These are phyloP conservation scores for Apantesis nais DNA, from an alignment of 2,888 invertebrate genomes.

Conservation along the genomic window DNA sequence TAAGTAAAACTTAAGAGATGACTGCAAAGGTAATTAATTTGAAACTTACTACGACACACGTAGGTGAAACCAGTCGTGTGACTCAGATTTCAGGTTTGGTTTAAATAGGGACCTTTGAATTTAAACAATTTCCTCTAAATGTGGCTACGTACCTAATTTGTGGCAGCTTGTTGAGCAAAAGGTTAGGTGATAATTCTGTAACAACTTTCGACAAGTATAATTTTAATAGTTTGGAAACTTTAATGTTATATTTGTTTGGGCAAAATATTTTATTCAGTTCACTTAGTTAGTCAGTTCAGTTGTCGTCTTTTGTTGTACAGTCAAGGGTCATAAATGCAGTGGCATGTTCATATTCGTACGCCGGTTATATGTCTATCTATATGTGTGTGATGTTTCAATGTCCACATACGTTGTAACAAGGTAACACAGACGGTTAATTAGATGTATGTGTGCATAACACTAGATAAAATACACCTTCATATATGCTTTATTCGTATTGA, in stretches of 20 bases:
- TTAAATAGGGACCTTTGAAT: slow-evolving; percentile 25
- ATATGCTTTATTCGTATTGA: too few relatives aligned
- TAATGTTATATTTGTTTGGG: slow-evolving; percentile 5
- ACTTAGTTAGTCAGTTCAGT: too few relatives aligned
- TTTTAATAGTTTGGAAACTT: slow-evolving; percentile 29
- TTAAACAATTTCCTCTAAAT: slow-evolving; percentile 22
- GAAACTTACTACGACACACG: slow-evolving; percentile 31
- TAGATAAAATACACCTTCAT: too few relatives aligned
- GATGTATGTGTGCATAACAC: too few relatives aligned
- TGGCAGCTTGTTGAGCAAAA: slow-evolving; percentile 13
- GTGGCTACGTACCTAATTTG: slow-evolving; percentile 21
- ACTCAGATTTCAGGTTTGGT: slow-evolving; percentile 32
- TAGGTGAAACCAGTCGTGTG: slow-evolving; percentile 21
- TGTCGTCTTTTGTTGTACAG: too few relatives aligned
- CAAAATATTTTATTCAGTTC: slow-evolving; percentile 10
- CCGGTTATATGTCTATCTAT: too few relatives aligned
- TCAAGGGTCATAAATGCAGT: too few relatives aligned
- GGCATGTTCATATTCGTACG: too few relatives aligned
- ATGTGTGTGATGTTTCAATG: too few relatives aligned
- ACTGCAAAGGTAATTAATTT: slow-evolving; percentile 38
- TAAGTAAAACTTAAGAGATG: slow-evolving; percentile 17
- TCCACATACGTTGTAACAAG: too few relatives aligned
- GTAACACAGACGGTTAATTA: too few relatives aligned
- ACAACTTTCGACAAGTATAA: slow-evolving; percentile 28
- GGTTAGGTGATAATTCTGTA: slow-evolving; percentile 21